Percentiles rank a stretch among this genome's conserved stretches.
phyloP scores from a whole-genome alignment of 2,113 vertebrate genomes.

The Urocynchramus pylzowi region DNA sequence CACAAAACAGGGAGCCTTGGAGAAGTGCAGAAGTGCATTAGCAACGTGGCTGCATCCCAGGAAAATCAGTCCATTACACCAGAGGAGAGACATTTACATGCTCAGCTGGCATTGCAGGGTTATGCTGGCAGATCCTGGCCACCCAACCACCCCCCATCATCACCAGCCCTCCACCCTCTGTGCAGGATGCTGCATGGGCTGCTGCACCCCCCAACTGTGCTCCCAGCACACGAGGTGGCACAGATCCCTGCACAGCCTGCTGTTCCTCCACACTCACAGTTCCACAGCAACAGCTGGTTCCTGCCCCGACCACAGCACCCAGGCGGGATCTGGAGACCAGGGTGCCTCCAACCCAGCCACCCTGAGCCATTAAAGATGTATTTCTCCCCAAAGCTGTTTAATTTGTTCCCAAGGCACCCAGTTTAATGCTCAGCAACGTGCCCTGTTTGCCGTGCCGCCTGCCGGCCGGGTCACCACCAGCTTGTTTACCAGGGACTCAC shows the following conservation, averaged over 20 bases:
- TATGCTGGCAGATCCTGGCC: background rate
- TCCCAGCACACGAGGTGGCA: background rate
- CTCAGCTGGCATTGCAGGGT: background rate
- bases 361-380: background rate
- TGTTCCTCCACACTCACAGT: background rate
- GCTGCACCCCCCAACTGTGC: background rate
- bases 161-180: background rate
- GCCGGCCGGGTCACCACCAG: background rate
- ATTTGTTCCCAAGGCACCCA: slow-evolving; percentile 15
- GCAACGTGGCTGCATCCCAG: background rate
- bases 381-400: background rate
- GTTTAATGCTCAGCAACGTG: background rate
- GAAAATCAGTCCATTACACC: background rate
- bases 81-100: background rate
- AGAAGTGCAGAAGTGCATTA: background rate
- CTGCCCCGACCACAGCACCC: background rate
- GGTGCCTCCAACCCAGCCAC: too few species aligned
- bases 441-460: background rate
- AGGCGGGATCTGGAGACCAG: fast-evolving
- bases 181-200: background rate
- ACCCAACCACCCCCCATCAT: background rate
- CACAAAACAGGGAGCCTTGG: background rate
- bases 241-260: background rate
- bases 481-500: slow-evolving; percentile 54
- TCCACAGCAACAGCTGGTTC: background rate